Evolutionary conservation across 2,113 vertebrate species (phyloP).

Genomic region (Pogonocichla stellata): DNA sequence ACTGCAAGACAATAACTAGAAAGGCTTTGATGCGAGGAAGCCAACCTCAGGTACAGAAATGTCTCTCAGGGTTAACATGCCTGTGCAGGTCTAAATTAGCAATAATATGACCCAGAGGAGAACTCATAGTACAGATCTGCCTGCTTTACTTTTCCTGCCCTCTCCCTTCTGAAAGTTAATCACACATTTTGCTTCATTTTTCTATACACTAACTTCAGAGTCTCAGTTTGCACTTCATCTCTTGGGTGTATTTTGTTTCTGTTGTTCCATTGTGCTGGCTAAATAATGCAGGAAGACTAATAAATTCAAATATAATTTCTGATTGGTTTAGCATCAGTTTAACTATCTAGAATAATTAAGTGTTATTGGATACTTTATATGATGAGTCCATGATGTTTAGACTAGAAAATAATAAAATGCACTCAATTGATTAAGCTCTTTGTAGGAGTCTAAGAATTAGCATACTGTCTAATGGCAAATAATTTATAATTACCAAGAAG

Average conservation of each 20-base stretch:
- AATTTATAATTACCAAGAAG: conserved; percentile 74
- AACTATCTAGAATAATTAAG: conserved; percentile 74
- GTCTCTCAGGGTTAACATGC: background rate
- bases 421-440: conserved; percentile 77
- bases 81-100: background rate
- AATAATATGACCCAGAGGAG: background rate
- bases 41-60: background rate
- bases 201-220: background rate
- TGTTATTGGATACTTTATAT: conserved; percentile 67
- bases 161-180: background rate
- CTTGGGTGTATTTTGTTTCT: conserved; percentile 57
- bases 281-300: conserved; percentile 66
- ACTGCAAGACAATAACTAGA: background rate
- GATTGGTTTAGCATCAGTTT: conserved; percentile 71
- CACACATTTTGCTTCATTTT: background rate
- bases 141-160: background rate
- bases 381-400: conserved; percentile 73
- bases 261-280: conserved; percentile 58
- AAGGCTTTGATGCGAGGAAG: background rate
- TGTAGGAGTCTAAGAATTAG: conserved; percentile 70
- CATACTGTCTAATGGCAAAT: conserved; percentile 73
- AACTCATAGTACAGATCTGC: background rate
- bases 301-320: conserved; percentile 72
- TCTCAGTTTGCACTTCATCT: background rate
- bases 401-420: conserved; percentile 75